Base-by-base conservation (phyloP, 2,113 vertebrate species). In the Nyctereutes procyonoides region DNA sequence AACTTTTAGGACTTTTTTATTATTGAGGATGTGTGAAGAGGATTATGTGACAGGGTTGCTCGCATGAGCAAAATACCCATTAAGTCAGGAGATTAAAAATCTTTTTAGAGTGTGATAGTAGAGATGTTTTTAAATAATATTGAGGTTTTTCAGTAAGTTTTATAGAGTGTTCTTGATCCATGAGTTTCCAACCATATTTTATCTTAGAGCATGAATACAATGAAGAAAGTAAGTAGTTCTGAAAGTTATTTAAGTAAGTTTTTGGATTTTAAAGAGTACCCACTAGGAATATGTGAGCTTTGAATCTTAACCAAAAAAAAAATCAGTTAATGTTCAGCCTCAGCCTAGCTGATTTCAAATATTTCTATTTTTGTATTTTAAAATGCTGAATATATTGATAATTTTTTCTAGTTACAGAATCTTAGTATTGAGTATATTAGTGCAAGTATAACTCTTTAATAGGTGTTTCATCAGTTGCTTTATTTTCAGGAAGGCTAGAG, bases 341-440 rank as follows among this genome's bases (percentile, higher is more conserved):
- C 12, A 28, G 26, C 69, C 3, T 63, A 58, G 56, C n/a, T 55
- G 20, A 53, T 51, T 94, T 92, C 74, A 87, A 96, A 51, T 83
- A 63, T 86, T 97, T 88, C 10, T 82, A 8, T 92, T 96, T 92
- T 87, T 92, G 28, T 97, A 55, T 81, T 73, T 76, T 35, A 76
- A 94, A 90, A 56, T 79, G 76, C 80, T 95, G 38, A 94, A 13
- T 92, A 60, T 63, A 26, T 77, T 94, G 30, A 67, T 67, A 17
- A 11, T 32, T 80, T 96, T 92, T 97, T 74, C n/a, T 93, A 88
- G n/a, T 62, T 96, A 77, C 3, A 81, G 92, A 63, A 55, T 81
- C 10, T 48, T 88, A 62, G 35, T 69, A 38, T 30, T 95, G 8
- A 86, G 10, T 81, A 12, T 77, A 56, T 35, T 60, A 71, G 26